These are phyloP conservation scores for Eupithecia exiguata DNA, from an alignment of 2,888 invertebrate species.

Conservation along the genomic window DNA sequence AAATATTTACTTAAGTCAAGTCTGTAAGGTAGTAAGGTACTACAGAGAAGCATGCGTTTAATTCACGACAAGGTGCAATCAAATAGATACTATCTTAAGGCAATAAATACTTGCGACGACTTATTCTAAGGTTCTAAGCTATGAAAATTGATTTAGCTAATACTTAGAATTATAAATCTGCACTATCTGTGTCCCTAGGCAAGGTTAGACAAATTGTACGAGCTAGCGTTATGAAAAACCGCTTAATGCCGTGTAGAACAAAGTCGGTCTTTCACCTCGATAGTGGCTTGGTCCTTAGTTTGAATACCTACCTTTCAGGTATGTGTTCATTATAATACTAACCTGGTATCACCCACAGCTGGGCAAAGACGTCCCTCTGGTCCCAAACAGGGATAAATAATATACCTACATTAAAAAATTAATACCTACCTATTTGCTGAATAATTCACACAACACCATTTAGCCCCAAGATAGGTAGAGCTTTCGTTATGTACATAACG, in stretches of 20 bases:
- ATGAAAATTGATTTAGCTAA: constrained; percentile 26
- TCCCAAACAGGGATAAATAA: neutral
- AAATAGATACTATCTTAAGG: constrained; percentile 8
- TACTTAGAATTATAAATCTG: constrained; percentile 22
- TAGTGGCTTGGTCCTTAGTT: neutral
- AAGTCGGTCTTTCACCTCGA: neutral
- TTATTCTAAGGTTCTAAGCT: constrained; percentile 22
- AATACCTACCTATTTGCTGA: no score
- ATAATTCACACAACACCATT: neutral
- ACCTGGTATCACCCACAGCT: neutral
- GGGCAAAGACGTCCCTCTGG: neutral
- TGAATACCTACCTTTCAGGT: neutral
- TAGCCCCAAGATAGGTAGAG: neutral
- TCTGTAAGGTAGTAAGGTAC: neutral
- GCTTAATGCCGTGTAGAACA: neutral
- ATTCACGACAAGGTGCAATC: constrained; percentile 4
- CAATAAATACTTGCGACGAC: constrained; percentile 24
- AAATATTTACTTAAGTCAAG: neutral
- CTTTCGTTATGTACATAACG: neutral
- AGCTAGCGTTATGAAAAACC: constrained; percentile 4
- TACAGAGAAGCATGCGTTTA: neutral
- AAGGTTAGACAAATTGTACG: neutral
- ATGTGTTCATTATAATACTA: neutral
- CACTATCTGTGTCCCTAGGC: constrained; percentile 2
- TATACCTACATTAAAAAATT: no score